These are phyloP conservation scores for Trilocha varians DNA, from an alignment of 2,888 invertebrate species.

Conservation along the genomic window DNA sequence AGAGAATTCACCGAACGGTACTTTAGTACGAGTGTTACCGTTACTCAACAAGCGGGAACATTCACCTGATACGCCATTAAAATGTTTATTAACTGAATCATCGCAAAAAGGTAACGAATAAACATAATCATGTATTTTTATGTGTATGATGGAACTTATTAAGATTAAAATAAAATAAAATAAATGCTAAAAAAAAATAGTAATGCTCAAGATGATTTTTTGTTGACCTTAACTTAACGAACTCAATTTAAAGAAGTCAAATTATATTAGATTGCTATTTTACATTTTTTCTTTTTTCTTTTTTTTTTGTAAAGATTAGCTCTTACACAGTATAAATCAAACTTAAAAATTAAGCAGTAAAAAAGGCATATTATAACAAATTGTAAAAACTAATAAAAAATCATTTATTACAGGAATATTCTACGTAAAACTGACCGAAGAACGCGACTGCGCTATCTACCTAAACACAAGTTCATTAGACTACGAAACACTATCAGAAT, in stretches of 20 bases:
- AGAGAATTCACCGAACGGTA: conserved; percentile 81
- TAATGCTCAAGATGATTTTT: too few species aligned
- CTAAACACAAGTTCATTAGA: conserved; percentile 82
- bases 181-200: too few species aligned
- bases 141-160: too few species aligned
- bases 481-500: conserved; percentile 82
- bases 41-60: conserved; percentile 82
- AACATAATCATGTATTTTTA: too few species aligned
- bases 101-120: conserved; percentile 77
- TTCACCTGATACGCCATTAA: conserved; percentile 79
- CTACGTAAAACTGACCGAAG: conserved; percentile 80
- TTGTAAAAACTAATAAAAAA: not conserved
- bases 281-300: conserved; percentile 1
- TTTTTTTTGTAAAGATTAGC: too few species aligned
- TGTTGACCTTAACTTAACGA: too few species aligned
- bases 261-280: too few species aligned
- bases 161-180: too few species aligned
- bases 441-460: conserved; percentile 87
- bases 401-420: conserved; percentile 73
- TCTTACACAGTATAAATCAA: too few species aligned
- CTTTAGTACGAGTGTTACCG: conserved; percentile 79
- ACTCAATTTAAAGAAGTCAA: too few species aligned
- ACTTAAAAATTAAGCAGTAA: too few species aligned
- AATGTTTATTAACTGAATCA: conserved; percentile 84
- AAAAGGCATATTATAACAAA: not conserved